Base-by-base conservation (phyloP, 2,113 vertebrate genomes). In the Vidua macroura region DNA sequence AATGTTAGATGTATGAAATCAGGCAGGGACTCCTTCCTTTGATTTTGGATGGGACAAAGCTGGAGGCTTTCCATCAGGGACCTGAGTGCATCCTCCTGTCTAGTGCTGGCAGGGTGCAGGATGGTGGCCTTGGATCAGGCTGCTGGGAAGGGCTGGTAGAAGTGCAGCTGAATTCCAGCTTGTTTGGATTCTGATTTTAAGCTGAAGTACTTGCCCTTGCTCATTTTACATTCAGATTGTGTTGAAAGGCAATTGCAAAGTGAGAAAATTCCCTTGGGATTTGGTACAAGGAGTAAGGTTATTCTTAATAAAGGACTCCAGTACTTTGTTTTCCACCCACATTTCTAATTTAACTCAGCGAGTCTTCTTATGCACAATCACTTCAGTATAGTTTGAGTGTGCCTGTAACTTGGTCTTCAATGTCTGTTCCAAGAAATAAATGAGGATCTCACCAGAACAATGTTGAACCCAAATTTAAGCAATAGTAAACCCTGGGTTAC, bases 391-490 rank as follows among this genome's bases (percentile, higher is more conserved):
- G 4, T 23, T 46, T 48, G 9, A 64, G 10, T 33, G 6, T 16
- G 7, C 3, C 25, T 78, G 27, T 28, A 63, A 75, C 10, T 67
- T 85, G 16, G 7, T 67, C 56, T 58, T 83, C 52, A 51, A 37
- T 28, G 13, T 49, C 7, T 67, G 5, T 49, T 67, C 49, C 48
- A 93, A 66, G 1, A 70, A 70, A 82, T 43, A 9, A 77, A 84
- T 35, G 9, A 22, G 0, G 0, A 17, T 59, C 15, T 46, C 31
- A 35, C 4, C 4, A 22, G 78, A 58, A 17, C 13, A 63, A 46
- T 27, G 2, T 5, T 67, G 17, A 53, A 83, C 6, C 5, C 7
- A 28, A 53, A 52, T 75, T 79, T 46, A 53, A 30, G 31, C 11
- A 66, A 67, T 18, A 6, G 4, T 17, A 27, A 16, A 28, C 7